phyloP scores from a whole-genome alignment of 2,888 invertebrate species.

The Sepiola atlantica region DNA sequence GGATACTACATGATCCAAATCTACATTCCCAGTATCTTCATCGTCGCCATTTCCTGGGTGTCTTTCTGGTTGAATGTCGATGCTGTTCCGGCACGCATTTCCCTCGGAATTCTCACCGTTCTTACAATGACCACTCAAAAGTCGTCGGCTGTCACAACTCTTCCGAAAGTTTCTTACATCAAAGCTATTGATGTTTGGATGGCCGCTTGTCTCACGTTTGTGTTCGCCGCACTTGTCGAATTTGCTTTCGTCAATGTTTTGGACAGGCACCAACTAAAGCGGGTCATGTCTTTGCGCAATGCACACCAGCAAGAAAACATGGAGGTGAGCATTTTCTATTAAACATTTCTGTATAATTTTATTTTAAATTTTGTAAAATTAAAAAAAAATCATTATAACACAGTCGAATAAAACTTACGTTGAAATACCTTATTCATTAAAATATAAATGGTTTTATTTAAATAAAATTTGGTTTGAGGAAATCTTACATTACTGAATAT shows the following conservation, averaged over 20 bases:
- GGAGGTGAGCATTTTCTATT: background rate
- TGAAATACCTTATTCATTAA: too few relatives aligned
- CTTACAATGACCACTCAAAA: constrained; percentile 64
- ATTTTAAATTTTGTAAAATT: background rate
- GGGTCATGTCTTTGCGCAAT: background rate
- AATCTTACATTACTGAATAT: background rate
- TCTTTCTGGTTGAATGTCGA: constrained; percentile 66
- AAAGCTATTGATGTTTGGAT: constrained; percentile 68
- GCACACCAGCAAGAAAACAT: background rate
- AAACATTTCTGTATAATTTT: background rate
- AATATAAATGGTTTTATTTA: background rate
- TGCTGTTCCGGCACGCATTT: constrained; percentile 64
- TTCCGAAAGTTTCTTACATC: constrained; percentile 64
- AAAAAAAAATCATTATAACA: background rate
- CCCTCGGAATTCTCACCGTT: constrained; percentile 62
- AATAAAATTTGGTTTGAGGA: background rate
- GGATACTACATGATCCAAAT: constrained; percentile 69
- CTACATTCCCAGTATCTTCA: constrained; percentile 65
- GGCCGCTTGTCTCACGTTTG: constrained; percentile 65
- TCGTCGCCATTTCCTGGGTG: constrained; percentile 67
- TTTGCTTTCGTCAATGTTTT: constrained; percentile 64
- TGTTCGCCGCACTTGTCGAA: constrained; percentile 62
- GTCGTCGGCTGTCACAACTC: constrained; percentile 56
- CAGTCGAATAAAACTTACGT: too few relatives aligned
- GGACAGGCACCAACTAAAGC: constrained; percentile 53